Evolutionary conservation across 2,113 vertebrate genomes (phyloP).

Genomic region (Chamaetylas fuelleborni): DNA sequence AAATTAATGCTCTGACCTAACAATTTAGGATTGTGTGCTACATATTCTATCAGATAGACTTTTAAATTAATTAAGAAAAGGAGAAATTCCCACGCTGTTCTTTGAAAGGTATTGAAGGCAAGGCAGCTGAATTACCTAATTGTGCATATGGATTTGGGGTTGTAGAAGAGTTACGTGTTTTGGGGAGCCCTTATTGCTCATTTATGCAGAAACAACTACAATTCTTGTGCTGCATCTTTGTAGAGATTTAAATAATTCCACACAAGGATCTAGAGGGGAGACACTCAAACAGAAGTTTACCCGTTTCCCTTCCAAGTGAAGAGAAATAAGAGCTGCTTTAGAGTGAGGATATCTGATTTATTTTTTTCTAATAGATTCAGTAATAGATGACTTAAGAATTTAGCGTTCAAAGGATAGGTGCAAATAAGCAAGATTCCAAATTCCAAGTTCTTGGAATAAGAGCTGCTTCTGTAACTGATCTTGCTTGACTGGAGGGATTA

Average conservation of each 20-base stretch:
- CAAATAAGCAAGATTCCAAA: neutral
- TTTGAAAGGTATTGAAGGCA: neutral
- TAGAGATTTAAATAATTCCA: neutral
- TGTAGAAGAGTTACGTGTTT: accelerated
- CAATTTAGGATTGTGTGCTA: neutral
- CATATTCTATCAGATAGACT: neutral
- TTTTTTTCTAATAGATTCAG: neutral
- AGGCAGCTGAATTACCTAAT: neutral
- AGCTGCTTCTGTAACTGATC: slow-evolving; percentile 35
- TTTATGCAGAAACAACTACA: neutral
- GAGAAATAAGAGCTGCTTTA: neutral
- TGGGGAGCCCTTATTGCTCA: neutral
- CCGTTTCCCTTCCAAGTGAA: neutral
- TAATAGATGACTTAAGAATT: slow-evolving; percentile 9
- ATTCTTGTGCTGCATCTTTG: neutral
- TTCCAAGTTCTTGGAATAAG: slow-evolving; percentile 13
- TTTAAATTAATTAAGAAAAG: slow-evolving; percentile 5
- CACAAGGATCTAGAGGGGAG: neutral
- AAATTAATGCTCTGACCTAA: neutral
- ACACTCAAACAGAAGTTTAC: neutral
- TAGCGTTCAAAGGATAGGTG: slow-evolving; percentile 1
- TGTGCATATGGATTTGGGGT: neutral
- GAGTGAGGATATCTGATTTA: neutral
- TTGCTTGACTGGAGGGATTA: slow-evolving; percentile 35
- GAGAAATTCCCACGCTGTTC: neutral